Percentiles rank a stretch among this genome's conserved stretches.
phyloP scores from a whole-genome alignment of 2,113 vertebrate species.

The Bucco capensis region DNA sequence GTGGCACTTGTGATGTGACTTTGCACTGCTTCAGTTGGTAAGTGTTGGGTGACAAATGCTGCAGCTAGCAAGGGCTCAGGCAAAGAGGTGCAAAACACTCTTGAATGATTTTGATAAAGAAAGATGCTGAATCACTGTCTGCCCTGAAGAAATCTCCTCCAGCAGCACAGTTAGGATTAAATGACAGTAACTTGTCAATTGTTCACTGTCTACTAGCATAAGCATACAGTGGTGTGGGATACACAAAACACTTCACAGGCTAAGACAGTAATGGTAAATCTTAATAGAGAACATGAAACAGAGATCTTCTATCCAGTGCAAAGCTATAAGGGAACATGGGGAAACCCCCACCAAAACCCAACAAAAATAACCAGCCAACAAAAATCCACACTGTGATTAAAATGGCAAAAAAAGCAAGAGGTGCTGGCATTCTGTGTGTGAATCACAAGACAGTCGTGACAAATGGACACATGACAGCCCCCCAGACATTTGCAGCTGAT shows the following conservation, averaged over 20 bases:
- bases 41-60: not conserved
- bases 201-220: not conserved
- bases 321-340: not conserved
- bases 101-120: fast-evolving
- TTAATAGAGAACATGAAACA: not conserved
- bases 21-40: not conserved
- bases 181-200: not conserved
- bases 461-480: not conserved
- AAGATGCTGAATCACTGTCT: slow-evolving; percentile 9
- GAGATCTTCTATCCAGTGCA: not conserved
- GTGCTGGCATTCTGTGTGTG: not conserved
- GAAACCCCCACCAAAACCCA: not conserved
- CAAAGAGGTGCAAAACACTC: not conserved
- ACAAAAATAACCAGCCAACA: too few species aligned
- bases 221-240: not conserved
- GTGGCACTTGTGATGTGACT: not conserved
- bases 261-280: not conserved
- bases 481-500: slow-evolving; percentile 19
- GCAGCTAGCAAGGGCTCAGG: not conserved
- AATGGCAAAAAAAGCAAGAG: not conserved
- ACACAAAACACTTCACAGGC: not conserved
- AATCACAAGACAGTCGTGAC: not conserved
- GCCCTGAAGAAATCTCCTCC: not conserved
- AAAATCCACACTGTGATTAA: not conserved
- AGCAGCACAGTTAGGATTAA: not conserved